Percentiles rank a stretch among this genome's conserved stretches.
Evolutionary conservation across 2,797 vertebrate genomes (phyloP).

Genomic region (Lithobates pipiens): DNA sequence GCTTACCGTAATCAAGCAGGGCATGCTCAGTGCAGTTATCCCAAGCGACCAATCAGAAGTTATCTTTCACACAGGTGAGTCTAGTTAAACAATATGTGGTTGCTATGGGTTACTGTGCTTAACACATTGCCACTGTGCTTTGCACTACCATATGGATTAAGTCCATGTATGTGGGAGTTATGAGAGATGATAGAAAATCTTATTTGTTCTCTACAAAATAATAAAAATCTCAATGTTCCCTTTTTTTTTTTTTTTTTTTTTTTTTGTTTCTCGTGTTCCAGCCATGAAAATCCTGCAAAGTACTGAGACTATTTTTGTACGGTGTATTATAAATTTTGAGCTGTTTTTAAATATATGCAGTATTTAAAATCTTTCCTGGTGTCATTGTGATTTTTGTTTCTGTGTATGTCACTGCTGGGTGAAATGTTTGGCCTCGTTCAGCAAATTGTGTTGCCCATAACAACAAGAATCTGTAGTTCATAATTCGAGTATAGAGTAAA

Average conservation of each 20-base stretch:
- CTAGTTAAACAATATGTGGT: not conserved
- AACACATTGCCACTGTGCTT: not conserved
- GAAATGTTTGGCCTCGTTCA: not conserved
- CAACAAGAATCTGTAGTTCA: no score
- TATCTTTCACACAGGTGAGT: not conserved
- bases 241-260: not conserved
- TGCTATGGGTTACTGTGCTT: not conserved
- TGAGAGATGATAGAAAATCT: not conserved
- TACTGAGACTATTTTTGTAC: conserved; percentile 46
- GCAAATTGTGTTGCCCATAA: not conserved
- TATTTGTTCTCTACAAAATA: not conserved
- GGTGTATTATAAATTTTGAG: conserved; percentile 49
- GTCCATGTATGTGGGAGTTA: not conserved
- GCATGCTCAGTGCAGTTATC: not conserved
- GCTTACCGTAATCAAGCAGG: not conserved
- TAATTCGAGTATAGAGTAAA: no score
- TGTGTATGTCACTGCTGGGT: not conserved
- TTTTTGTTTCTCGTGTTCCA: not conserved
- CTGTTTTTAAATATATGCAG: conserved; percentile 51
- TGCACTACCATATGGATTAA: not conserved
- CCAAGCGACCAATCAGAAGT: not conserved
- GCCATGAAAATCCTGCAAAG: conserved; percentile 15
- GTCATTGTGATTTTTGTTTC: not conserved
- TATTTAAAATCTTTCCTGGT: conserved; percentile 41
- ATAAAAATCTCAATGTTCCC: not conserved